phyloP scores from a whole-genome alignment of 1,140 invertebrate genomes.

The Augochlora pura region DNA sequence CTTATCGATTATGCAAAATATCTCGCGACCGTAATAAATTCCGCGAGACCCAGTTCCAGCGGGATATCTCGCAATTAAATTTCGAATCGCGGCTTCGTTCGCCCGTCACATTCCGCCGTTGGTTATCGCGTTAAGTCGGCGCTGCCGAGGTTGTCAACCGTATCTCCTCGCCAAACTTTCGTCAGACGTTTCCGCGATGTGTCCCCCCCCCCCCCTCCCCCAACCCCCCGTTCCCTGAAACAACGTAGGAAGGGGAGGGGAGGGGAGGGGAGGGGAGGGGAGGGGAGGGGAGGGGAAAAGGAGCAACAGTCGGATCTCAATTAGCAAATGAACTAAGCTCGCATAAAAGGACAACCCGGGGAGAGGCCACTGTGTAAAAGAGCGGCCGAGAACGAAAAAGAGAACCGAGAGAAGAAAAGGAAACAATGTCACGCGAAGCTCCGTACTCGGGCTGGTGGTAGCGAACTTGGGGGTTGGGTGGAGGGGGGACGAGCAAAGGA shows the following conservation, averaged over 20 bases:
- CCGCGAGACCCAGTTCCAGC: too few species aligned
- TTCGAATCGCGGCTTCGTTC: too few species aligned
- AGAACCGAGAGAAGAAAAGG: neutral
- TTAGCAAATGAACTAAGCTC: conserved; percentile 21
- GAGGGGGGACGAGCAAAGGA: neutral
- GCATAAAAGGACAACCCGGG: neutral
- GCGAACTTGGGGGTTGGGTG: too few species aligned
- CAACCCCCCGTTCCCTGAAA: neutral
- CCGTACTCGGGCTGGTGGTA: neutral
- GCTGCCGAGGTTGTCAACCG: neutral
- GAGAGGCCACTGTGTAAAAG: neutral
- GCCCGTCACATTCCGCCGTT: too few species aligned
- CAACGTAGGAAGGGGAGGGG: too few species aligned
- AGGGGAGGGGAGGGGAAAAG: too few species aligned
- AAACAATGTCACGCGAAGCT: conserved; percentile 5
- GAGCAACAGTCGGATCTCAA: conserved; percentile 10
- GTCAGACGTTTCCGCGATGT: neutral
- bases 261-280: too few species aligned
- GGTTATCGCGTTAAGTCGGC: too few species aligned
- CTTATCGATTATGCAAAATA: too few species aligned
- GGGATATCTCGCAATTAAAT: too few species aligned
- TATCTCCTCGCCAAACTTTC: neutral
- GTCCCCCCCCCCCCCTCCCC: too few species aligned
- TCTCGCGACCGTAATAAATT: too few species aligned
- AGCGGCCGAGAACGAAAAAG: neutral